Base-by-base conservation (phyloP, 92 coral and sea anemone genomes). In the Paramuricea clavata region DNA sequence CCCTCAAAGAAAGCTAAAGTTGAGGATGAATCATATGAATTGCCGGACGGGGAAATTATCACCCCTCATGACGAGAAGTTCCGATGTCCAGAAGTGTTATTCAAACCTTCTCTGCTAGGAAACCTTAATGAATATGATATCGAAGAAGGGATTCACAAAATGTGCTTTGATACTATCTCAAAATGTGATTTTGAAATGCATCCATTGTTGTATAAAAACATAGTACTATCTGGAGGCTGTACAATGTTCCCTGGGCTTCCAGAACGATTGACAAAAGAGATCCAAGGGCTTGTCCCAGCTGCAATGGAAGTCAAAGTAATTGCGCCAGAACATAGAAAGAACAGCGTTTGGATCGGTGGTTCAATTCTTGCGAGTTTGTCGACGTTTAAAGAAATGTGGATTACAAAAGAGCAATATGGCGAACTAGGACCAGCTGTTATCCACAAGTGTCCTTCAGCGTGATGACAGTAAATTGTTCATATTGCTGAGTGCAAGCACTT, bases 381-480 rank as follows among this genome's bases (percentile, higher is more conserved):
- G 82, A 95, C 97, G 57, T 95, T 95, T 95, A 95, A 92, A 81
- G 98, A 95, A 72, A 92, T 94, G 97, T 95, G 98, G 98, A 92
- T 95, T 87, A 92, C 98, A 84, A 94, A 94, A 86, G 94, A 95
- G 36, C 95, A 95, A 61, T 95, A 95, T 64, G 95, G 88, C 56
- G 98, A 94, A 73, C 91, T 92, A 90, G 98, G 98, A 27, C 93
- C 98, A 26, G 93, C 97, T 31, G 92, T 92, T 86, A 94, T 95
- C 42, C 97, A 93, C 85, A 65, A 65, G 8, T 65, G 72, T n/a
- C 72, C 72, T 28, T 65, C 72, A 65, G 72, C n/a, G 2, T 30
- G 23, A 12, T 65, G 9, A 6, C 72, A 65, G 19, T 19, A 39
- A 39, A 39, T 39, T 39, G 44, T 39, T 39, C n/a, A n/a, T n/a